phyloP scores from a whole-genome alignment of 2,888 invertebrate genomes.

The Gastrophysa polygoni region DNA sequence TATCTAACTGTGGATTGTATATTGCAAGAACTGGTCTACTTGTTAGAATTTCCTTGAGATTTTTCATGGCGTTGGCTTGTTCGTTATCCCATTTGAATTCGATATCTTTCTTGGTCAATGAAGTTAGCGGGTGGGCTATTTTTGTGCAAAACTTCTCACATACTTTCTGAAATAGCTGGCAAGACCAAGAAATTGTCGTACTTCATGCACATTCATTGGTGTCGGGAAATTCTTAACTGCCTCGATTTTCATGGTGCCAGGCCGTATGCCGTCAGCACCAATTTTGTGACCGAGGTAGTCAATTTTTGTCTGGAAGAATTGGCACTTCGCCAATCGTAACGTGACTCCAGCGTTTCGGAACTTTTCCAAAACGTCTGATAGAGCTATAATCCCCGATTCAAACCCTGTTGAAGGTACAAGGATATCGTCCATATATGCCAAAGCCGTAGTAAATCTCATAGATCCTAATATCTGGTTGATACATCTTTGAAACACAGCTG shows the following conservation, averaged over 20 bases:
- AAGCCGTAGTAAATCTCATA: conserved; percentile 28
- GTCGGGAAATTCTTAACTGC: conserved; percentile 42
- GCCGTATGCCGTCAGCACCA: conserved; percentile 21
- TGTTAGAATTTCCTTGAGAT: conserved; percentile 9
- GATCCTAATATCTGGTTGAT: conserved; percentile 29
- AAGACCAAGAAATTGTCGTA: conserved; percentile 39
- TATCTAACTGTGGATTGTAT: conserved; percentile 31
- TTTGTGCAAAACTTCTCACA: conserved; percentile 36
- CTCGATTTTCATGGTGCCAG: conserved; percentile 31
- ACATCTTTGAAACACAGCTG: conserved; percentile 35
- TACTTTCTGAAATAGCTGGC: conserved; percentile 41
- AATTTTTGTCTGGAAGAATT: conserved; percentile 28
- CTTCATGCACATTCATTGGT: conserved; percentile 37
- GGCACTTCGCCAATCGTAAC: conserved; percentile 31
- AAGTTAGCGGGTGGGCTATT: conserved; percentile 37
- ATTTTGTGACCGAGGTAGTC: conserved; percentile 36
- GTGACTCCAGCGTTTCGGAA: conserved; percentile 23
- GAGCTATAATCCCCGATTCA: conserved; percentile 25
- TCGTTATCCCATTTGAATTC: conserved; percentile 16
- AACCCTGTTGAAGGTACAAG: conserved; percentile 36
- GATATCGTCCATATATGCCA: conserved; percentile 38
- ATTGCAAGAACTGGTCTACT: conserved; percentile 36
- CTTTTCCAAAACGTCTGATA: conserved; percentile 17
- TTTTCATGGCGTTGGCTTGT: conserved; percentile 8
- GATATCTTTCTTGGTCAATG: conserved; percentile 33